phyloP scores from a whole-genome alignment of 2,888 invertebrate species.

The Drosophila prostipennis region DNA sequence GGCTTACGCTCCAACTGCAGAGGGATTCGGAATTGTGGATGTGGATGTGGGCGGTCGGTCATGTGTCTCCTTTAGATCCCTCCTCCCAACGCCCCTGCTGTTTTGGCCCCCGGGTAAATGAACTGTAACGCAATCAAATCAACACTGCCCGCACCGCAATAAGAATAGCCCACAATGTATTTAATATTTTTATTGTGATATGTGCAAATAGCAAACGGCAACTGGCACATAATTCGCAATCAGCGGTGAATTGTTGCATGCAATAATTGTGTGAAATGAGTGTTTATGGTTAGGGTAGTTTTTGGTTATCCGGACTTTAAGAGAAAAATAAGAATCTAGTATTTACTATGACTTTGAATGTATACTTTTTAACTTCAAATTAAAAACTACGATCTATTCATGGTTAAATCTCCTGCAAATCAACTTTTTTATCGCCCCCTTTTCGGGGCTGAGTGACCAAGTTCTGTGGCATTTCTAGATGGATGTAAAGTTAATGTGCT shows the following conservation, averaged over 20 bases:
- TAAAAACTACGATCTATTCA: too few relatives aligned
- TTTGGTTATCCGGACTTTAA: not conserved
- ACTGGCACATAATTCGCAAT: constrained; percentile 36
- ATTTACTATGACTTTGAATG: too few relatives aligned
- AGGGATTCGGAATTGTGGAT: not conserved
- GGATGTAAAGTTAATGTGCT: constrained; percentile 36
- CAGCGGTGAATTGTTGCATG: constrained; percentile 43
- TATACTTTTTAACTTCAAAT: too few relatives aligned
- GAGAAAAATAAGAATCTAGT: too few relatives aligned
- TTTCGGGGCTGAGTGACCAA: constrained; percentile 1
- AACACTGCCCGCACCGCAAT: constrained; percentile 57
- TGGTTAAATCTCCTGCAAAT: not conserved
- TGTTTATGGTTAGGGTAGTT: constrained; percentile 16
- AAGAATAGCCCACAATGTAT: constrained; percentile 50
- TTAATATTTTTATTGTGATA: constrained; percentile 68
- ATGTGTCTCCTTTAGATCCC: constrained; percentile 21
- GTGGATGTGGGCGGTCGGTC: constrained; percentile 6
- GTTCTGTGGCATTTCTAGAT: constrained; percentile 17
- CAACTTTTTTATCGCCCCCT: not conserved
- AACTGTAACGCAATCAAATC: constrained; percentile 80
- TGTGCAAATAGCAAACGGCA: constrained; percentile 26
- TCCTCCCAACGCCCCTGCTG: not conserved
- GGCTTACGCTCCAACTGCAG: constrained; percentile 50
- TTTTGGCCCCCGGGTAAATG: constrained; percentile 65
- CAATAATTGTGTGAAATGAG: constrained; percentile 33